phyloP scores from a whole-genome alignment of 2,797 vertebrate species.

The Furcifer pardalis region DNA sequence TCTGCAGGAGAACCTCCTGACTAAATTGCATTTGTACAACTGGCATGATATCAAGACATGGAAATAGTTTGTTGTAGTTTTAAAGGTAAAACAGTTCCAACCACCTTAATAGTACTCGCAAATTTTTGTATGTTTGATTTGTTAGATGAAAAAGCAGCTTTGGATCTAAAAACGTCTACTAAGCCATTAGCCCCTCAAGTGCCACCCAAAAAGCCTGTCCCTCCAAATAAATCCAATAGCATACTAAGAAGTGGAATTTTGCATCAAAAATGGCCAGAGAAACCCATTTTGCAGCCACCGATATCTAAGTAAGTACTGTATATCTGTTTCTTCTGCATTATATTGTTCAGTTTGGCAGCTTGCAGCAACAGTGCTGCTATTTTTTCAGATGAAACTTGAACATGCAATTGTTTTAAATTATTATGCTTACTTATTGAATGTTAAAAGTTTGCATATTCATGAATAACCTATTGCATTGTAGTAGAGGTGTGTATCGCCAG shows the following conservation, averaged over 20 bases:
- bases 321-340: conserved; percentile 6
- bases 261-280: conserved; percentile 89
- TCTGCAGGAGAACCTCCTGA: neutral
- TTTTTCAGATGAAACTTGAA: neutral
- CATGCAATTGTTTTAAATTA: neutral
- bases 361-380: neutral
- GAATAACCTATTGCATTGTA: too few species aligned
- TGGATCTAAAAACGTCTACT: conserved; percentile 85
- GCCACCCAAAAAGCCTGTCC: conserved; percentile 92
- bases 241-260: conserved; percentile 74
- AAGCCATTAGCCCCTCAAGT: conserved; percentile 91
- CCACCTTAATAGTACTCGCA: neutral
- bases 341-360: neutral
- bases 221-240: conserved; percentile 82
- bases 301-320: conserved; percentile 77
- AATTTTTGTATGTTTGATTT: conserved; percentile 20
- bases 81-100: neutral
- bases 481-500: too few species aligned
- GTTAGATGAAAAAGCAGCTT: conserved; percentile 82
- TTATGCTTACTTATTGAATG: neutral
- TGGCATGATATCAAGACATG: neutral
- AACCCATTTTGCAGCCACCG: conserved; percentile 82
- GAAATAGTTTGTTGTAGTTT: neutral
- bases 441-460: too few species aligned
- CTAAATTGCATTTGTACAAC: neutral